Conservation (phyloP, 1,140 invertebrate species). For the Thereuonema tuberculata region DNA sequence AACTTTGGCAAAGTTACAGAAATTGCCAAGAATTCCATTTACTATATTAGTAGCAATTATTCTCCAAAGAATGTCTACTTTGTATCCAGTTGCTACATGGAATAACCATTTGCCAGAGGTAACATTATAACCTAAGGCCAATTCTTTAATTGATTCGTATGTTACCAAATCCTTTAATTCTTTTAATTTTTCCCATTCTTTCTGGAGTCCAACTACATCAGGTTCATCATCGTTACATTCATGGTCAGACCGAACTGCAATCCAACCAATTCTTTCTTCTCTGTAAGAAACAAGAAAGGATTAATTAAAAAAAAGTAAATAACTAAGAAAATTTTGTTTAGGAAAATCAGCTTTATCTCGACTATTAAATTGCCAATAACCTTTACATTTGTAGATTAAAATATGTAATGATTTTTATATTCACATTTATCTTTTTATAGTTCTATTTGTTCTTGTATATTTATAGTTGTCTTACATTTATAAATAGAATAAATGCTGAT, state of each 20-base stretch:
- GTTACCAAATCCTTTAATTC: not conserved
- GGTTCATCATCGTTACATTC: not conserved
- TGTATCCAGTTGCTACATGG: not conserved
- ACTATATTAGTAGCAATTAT: slow-evolving; percentile 1
- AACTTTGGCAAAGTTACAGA: not conserved
- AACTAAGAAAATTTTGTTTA: too few species aligned
- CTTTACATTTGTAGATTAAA: too few species aligned
- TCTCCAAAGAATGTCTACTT: not conserved
- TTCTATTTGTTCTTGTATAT: too few species aligned
- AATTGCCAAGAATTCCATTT: not conserved
- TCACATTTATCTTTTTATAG: too few species aligned
- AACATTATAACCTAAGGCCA: not conserved
- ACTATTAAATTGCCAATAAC: too few species aligned
- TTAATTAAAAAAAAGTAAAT: too few species aligned
- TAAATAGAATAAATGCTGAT: too few species aligned
- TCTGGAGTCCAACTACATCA: not conserved
- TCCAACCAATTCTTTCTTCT: not conserved
- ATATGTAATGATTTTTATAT: too few species aligned
- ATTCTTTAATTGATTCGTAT: not conserved
- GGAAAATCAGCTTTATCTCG: too few species aligned
- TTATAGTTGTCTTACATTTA: too few species aligned
- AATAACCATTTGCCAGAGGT: not conserved
- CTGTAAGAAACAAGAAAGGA: not conserved
- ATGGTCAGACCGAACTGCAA: not conserved
- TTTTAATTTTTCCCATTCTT: not conserved